Conservation (phyloP, 2,888 invertebrate species). For the Cephus nigrinus region DNA sequence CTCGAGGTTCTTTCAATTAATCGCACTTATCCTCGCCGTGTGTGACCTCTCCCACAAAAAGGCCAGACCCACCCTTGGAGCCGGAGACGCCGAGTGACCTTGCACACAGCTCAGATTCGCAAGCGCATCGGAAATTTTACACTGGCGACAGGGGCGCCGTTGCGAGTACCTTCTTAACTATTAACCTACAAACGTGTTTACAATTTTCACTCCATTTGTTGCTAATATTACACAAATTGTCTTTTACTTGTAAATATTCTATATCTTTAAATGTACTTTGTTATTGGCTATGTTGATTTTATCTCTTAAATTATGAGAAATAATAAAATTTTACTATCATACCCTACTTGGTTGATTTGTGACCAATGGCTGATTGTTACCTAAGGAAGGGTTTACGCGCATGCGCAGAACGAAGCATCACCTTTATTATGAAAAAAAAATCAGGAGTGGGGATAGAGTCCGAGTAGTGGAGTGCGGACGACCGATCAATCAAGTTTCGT, state of each 20-base stretch:
- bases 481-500: constrained; percentile 1
- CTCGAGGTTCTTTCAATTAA: constrained; percentile 8
- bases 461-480: neutral
- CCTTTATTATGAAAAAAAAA: neutral
- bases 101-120: neutral
- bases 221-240: neutral
- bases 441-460: neutral
- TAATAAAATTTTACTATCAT: neutral
- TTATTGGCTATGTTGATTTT: neutral
- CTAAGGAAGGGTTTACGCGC: neutral
- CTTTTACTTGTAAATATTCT: neutral
- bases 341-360: neutral
- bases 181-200: neutral
- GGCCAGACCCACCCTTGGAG: constrained; percentile 49
- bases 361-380: neutral
- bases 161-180: neutral
- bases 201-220: neutral
- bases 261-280: neutral
- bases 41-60: constrained; percentile 45
- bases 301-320: neutral
- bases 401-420: neutral
- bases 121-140: neutral
- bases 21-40: constrained; percentile 11
- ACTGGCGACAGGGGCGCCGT: neutral
- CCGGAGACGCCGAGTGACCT: constrained; percentile 33